Base-by-base conservation (phyloP, 1,140 invertebrate species). In the Anadara kagoshimensis region DNA sequence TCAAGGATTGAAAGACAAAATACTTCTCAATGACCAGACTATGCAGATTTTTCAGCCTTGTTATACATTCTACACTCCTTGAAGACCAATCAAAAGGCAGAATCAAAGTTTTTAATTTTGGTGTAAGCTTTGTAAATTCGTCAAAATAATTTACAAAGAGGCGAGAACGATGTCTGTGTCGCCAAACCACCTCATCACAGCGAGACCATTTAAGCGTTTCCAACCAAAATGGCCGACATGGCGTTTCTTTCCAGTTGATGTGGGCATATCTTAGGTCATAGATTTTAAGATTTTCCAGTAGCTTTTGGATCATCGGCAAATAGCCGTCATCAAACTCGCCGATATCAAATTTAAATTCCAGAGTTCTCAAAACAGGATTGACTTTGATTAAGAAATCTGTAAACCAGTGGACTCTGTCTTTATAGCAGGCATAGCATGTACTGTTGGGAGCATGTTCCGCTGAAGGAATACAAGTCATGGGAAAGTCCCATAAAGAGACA, bases 61-160 rank as follows among this genome's bases (percentile, higher is more conserved):
- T 73, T 12, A 89, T 62, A 70, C 76, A 76, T 53, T 80, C 59
- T 10, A 89, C 75, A 61, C 82, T 82, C 16, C 61, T 78, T 22
- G 83, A 77, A 1, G 47, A 81, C 87, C 87, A 89, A 72, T 88
- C 86, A 80, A 89, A 89, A 10, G 87, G 87, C 67, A 88, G 57
- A 16, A 86, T 75, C 12, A 89, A 74, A 20, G 85, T 84, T 20
- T 72, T 76, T 0, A 88, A 43, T 45, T 81, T 82, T 11, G 85
- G 71, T 12, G 82, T 78, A 36, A 83, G 47, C 16, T 61, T 66
- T 3, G 82, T 83, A 69, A 89, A 86, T 12, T 74, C 41, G 11
- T 85, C 83, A 75, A 89, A 89, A 59, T 87, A 81, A 18, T 78
- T 67, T 3, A 81, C 79, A 80, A 87, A 89, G 22, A 78, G 65